Conservation (phyloP, 2,888 invertebrate species). For the Zygaena filipendulae region DNA sequence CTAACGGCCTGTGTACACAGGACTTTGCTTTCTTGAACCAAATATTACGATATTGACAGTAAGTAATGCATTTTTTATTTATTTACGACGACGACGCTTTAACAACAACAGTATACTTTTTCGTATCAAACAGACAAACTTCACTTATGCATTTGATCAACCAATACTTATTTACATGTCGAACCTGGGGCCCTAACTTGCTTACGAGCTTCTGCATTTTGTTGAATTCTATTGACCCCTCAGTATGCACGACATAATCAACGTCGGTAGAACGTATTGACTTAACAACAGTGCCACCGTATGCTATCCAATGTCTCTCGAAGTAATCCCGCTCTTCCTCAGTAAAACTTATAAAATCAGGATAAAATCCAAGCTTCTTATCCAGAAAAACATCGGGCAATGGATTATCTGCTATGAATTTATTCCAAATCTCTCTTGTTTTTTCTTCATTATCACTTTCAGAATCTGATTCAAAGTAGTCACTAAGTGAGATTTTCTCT, state of each 20-base stretch:
- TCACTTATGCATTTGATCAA: slow-evolving; percentile 45
- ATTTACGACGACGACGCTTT: no score
- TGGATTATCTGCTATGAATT: slow-evolving; percentile 34
- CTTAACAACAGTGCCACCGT: slow-evolving; percentile 61
- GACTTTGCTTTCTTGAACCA: no score
- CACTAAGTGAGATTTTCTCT: no score
- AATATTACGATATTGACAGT: no score
- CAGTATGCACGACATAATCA: slow-evolving; percentile 44
- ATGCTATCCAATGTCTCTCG: slow-evolving; percentile 74
- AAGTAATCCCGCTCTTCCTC: slow-evolving; percentile 41
- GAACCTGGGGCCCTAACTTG: slow-evolving; percentile 28
- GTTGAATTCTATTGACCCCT: slow-evolving; percentile 28
- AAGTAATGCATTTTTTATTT: no score
- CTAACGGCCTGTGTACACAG: no score
- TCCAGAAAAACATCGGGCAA: slow-evolving; percentile 42
- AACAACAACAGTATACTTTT: slow-evolving; percentile 38
- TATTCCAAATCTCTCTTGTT: slow-evolving; percentile 14
- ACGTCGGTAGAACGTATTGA: slow-evolving; percentile 37
- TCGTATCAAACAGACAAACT: slow-evolving; percentile 34
- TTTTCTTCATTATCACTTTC: no score
- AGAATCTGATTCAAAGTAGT: no score
- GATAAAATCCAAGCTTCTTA: slow-evolving; percentile 48
- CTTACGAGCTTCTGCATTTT: slow-evolving; percentile 35
- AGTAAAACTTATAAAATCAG: slow-evolving; percentile 51
- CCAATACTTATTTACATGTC: slow-evolving; percentile 50